Evolutionary conservation across 2,113 vertebrate genomes (phyloP).

Genomic region (Struthidea cinerea): DNA sequence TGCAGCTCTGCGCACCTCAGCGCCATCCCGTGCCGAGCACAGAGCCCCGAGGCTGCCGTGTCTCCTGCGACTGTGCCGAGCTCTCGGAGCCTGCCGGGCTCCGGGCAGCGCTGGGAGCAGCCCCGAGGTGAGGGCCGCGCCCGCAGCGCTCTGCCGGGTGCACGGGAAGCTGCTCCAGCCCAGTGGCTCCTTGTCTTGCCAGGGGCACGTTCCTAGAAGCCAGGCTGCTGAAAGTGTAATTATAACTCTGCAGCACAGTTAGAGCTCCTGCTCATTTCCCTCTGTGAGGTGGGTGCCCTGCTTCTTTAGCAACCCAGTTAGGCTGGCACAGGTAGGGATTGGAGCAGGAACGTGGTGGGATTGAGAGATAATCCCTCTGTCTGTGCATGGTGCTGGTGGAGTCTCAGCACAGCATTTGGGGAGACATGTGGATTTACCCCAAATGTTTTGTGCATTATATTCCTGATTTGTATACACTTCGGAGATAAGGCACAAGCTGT

Average conservation of each 20-base stretch:
- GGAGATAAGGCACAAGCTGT: not conserved
- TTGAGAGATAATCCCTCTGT: not conserved
- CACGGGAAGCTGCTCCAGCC: not conserved
- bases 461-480: not conserved
- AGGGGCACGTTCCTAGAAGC: not conserved
- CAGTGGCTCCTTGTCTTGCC: not conserved
- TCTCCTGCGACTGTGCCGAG: fast-evolving
- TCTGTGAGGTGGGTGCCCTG: fast-evolving
- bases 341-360: fast-evolving
- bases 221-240: not conserved
- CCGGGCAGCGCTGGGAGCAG: not conserved
- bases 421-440: not conserved
- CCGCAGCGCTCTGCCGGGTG: not conserved
- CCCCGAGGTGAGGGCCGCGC: not conserved
- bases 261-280: not conserved
- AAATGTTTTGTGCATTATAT: not conserved
- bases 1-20: fast-evolving
- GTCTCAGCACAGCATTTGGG: not conserved
- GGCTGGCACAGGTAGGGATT: not conserved
- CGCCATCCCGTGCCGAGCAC: fast-evolving
- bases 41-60: not conserved
- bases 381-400: not conserved
- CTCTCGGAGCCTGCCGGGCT: not conserved
- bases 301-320: not conserved
- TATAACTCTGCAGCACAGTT: not conserved